Percentiles rank a stretch among this genome's conserved stretches.
Conservation (phyloP, 2,888 invertebrate genomes). For the Oeneis ivallda region DNA sequence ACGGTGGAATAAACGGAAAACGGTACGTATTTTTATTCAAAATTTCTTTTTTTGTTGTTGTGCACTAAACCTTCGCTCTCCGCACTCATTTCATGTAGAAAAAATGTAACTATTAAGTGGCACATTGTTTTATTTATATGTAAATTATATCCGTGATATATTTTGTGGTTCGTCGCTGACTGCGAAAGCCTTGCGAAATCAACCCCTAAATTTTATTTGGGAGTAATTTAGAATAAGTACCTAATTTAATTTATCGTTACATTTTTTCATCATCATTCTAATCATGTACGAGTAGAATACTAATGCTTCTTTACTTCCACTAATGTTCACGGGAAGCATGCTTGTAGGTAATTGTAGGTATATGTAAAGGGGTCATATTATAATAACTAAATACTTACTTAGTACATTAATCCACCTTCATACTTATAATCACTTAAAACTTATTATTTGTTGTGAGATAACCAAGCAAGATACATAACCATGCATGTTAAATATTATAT, state of each 20-base stretch:
- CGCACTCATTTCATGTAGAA: constrained; percentile 68
- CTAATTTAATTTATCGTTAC: constrained; percentile 43
- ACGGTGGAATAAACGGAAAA: constrained; percentile 56
- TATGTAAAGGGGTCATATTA: constrained; percentile 30
- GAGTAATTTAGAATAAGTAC: background rate
- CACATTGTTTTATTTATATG: background rate
- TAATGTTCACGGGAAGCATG: constrained; percentile 59
- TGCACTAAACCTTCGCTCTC: constrained; percentile 66
- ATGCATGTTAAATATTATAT: constrained; percentile 41
- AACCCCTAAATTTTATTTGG: background rate
- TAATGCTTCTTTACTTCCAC: constrained; percentile 62
- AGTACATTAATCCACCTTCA: constrained; percentile 18
- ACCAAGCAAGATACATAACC: constrained; percentile 48
- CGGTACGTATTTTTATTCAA: constrained; percentile 72
- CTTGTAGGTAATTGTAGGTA: constrained; percentile 53
- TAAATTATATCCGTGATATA: background rate
- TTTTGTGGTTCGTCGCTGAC: background rate
- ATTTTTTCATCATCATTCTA: constrained; percentile 47
- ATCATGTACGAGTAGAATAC: constrained; percentile 44
- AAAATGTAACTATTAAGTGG: constrained; percentile 49
- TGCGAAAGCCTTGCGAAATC: background rate
- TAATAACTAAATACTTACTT: constrained; percentile 32
- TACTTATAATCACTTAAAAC: constrained; percentile 43
- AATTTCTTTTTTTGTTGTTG: constrained; percentile 65
- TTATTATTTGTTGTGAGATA: constrained; percentile 82